phyloP scores from a whole-genome alignment of 2,888 invertebrate species.

The Geophilus truncorum region DNA sequence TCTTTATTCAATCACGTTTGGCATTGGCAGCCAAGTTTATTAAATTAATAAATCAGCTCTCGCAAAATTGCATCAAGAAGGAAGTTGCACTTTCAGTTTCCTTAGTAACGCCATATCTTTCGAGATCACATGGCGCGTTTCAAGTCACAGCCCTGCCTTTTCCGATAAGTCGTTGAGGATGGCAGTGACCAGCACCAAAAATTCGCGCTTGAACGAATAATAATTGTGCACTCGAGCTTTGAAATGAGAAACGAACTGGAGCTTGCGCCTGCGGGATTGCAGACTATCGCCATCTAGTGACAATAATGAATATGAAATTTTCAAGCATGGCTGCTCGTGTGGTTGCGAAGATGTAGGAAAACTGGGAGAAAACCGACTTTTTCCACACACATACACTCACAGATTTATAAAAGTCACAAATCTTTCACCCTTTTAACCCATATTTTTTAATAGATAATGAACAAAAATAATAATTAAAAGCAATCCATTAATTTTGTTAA shows the following conservation, averaged over 20 bases:
- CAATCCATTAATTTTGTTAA: background rate
- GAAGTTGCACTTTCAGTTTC: background rate
- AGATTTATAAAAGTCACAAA: background rate
- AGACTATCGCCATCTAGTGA: background rate
- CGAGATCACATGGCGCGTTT: background rate
- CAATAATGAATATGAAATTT: background rate
- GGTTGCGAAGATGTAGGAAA: background rate
- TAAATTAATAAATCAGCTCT: constrained; percentile 7
- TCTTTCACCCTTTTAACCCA: too few species aligned
- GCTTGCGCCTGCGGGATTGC: background rate
- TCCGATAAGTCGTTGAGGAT: background rate
- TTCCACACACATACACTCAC: background rate
- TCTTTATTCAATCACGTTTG: background rate
- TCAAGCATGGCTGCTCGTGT: background rate
- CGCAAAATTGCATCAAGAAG: background rate
- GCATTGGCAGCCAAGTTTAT: background rate
- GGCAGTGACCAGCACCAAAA: background rate
- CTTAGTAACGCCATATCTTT: background rate
- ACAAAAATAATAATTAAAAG: too few species aligned
- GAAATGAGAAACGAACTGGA: background rate
- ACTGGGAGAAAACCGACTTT: too few species aligned
- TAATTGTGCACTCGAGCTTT: background rate
- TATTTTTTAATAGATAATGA: too few species aligned
- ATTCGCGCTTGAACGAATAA: background rate
- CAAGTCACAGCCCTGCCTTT: background rate